Base-by-base conservation (phyloP, 1,140 invertebrate species). In the Hycleus phaleratus region DNA sequence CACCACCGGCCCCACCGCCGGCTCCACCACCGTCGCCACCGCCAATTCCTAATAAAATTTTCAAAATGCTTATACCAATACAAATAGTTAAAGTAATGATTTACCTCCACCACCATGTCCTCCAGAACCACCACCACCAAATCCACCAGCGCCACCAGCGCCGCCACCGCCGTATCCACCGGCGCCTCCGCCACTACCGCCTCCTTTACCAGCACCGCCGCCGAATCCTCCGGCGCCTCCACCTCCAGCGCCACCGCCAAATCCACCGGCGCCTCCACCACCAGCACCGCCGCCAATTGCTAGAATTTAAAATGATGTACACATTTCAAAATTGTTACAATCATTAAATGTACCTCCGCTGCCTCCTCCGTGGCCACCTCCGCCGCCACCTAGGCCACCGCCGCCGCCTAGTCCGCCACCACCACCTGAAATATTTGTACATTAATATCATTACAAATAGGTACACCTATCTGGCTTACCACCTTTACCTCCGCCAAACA, bases 141-240 rank as follows among this genome's bases (percentile, higher is more conserved):
- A 18, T 18, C 45, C 38, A 39, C 38, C 38, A 10, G 38, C 38
- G 10, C 39, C 38, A 39, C 44, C 43, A 8, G 40, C 43, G 11
- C 48, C 48, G 32, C 25, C 26, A 49, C 48, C 26, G 3, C 48
- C 48, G 18, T 1, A 26, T n/a, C 46, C 32, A 39, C 48, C 48
- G 38, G 25, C 48, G 38, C 48, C 26, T 49, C 18, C 54, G 9
- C 38, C 46, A 25, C 1, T 18, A 24, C 38, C 38, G 3, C 51
- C 51, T 4, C 12, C n/a, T 42, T 12, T n/a, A 24, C 46, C 46
- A 10, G 32, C 38, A 3, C 54, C 54, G 26, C 46, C 38, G 10
- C 39, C 45, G 11, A 24, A 32, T 6, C 52, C 52, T 32, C 52
- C 46, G n/a, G 18, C 39, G 8, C 55, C 55, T 5, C 55, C 55